Evolutionary conservation across 1,140 invertebrate species (phyloP).

Genomic region (Neodiprion lecontei): DNA sequence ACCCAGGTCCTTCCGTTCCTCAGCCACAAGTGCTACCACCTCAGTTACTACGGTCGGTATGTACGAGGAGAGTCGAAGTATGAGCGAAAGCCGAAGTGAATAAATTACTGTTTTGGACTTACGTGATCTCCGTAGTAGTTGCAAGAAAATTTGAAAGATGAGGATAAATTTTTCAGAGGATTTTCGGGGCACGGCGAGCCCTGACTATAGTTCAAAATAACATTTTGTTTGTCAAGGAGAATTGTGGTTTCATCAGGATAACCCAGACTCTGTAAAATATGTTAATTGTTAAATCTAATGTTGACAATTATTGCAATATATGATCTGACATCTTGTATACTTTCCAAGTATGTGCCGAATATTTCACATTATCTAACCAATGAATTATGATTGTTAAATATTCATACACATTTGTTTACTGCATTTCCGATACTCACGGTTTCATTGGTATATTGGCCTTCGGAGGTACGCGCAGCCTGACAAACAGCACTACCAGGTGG

Average conservation of each 20-base stretch:
- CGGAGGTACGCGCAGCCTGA: conserved; percentile 46
- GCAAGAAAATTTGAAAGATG: conserved; percentile 58
- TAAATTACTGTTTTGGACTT: conserved; percentile 31
- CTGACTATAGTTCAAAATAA: conserved; percentile 52
- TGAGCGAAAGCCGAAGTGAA: no score
- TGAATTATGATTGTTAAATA: conserved; percentile 2
- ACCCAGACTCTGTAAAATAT: conserved; percentile 57
- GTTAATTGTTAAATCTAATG: not conserved
- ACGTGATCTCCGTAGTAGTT: conserved; percentile 52
- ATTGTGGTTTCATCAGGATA: conserved; percentile 48
- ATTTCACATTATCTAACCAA: no score
- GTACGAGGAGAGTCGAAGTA: no score
- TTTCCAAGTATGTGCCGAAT: no score
- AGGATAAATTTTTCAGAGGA: conserved; percentile 46
- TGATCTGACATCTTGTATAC: no score
- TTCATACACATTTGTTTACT: conserved; percentile 17
- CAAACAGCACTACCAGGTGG: conserved; percentile 59
- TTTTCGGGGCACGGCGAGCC: conserved; percentile 58
- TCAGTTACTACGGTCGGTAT: no score
- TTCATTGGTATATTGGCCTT: conserved; percentile 52
- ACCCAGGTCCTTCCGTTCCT: no score
- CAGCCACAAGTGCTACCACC: no score
- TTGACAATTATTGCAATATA: no score
- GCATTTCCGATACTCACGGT: conserved; percentile 48
- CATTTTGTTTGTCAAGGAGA: conserved; percentile 41